Conservation (phyloP, 2,113 vertebrate genomes). For the Calidris pugnax region DNA sequence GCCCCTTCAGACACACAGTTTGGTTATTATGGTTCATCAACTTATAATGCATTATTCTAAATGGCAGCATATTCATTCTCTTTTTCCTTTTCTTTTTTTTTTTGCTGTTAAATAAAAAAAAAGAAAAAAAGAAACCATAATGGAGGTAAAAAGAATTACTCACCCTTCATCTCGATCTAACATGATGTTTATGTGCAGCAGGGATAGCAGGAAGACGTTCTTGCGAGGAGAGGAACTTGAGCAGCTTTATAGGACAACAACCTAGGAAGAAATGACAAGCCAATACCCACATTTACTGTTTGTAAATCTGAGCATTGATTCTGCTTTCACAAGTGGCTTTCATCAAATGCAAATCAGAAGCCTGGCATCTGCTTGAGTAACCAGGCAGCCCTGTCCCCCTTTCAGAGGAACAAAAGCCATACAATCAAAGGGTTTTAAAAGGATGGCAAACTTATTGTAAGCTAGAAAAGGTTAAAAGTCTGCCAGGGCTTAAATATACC, state of each 20-base stretch:
- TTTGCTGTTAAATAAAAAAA: neutral
- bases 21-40: constrained; percentile 51
- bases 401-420: constrained; percentile 67
- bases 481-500: constrained; percentile 52
- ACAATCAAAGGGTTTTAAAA: constrained; percentile 63
- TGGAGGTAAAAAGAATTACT: constrained; percentile 33
- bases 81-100: neutral
- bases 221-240: constrained; percentile 31
- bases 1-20: constrained; percentile 41
- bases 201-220: constrained; percentile 17
- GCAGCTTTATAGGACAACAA: constrained; percentile 57
- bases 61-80: constrained; percentile 8
- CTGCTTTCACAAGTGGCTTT: constrained; percentile 70
- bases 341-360: constrained; percentile 72
- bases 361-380: constrained; percentile 70
- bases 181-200: constrained; percentile 17
- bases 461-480: constrained; percentile 71
- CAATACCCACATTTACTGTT: constrained; percentile 64
- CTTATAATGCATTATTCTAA: constrained; percentile 43
- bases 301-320: constrained; percentile 70
- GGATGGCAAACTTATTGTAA: constrained; percentile 66
- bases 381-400: constrained; percentile 66
- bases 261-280: constrained; percentile 63
- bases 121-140: neutral
- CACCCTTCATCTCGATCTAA: constrained; percentile 63